These are phyloP conservation scores for Herpetotheres cachinnans DNA, from an alignment of 2,113 vertebrate species.

Conservation along the genomic window DNA sequence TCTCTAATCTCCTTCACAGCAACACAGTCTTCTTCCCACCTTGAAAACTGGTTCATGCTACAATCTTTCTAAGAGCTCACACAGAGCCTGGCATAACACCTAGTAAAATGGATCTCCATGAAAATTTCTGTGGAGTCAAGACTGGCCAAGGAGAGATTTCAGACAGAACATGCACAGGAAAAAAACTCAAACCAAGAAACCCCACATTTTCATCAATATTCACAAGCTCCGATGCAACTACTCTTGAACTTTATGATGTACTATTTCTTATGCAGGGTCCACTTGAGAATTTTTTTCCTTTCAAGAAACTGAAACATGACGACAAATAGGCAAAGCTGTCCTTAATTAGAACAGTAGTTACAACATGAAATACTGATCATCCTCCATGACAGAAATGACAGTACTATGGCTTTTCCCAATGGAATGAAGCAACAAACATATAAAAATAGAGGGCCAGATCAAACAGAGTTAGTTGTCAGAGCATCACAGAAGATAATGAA, in stretches of 20 bases:
- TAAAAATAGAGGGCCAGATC: neutral
- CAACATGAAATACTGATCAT: neutral
- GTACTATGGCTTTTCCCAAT: neutral
- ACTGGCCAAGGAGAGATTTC: neutral
- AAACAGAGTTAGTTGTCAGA: neutral
- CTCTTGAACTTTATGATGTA: neutral
- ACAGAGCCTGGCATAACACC: neutral
- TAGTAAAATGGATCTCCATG: neutral
- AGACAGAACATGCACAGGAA: neutral
- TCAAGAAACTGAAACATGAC: neutral
- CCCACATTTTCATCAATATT: neutral
- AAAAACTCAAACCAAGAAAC: neutral
- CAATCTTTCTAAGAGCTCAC: neutral
- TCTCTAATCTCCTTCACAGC: neutral
- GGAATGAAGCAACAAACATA: neutral
- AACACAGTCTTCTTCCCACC: neutral
- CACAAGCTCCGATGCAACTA: neutral
- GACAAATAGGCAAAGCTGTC: neutral
- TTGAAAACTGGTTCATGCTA: neutral
- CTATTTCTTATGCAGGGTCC: neutral
- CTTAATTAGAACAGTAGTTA: neutral
- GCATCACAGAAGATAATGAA: neutral
- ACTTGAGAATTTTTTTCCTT: neutral
- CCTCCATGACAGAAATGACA: neutral
- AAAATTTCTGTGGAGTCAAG: neutral